These are phyloP conservation scores for Chroicocephalus ridibundus DNA, from an alignment of 2,113 vertebrate genomes.

Conservation along the genomic window DNA sequence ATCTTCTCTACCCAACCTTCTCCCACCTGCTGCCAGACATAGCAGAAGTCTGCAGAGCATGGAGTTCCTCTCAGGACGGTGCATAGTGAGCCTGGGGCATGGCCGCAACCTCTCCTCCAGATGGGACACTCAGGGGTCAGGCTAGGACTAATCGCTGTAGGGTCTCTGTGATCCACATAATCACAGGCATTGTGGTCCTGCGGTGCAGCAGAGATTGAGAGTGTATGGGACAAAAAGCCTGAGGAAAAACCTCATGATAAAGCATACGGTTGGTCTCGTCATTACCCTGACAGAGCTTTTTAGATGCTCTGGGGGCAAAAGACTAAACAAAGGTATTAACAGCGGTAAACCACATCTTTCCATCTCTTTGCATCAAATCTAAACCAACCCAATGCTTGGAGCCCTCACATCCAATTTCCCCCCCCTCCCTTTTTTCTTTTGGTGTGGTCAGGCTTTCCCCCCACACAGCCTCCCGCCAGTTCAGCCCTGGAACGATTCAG, in stretches of 20 bases:
- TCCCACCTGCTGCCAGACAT: background rate
- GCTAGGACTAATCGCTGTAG: background rate
- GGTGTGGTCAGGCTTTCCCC: conserved; percentile 13
- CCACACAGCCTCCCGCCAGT: background rate
- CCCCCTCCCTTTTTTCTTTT: conserved; percentile 7
- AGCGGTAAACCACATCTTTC: conserved; percentile 31
- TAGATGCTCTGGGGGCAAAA: background rate
- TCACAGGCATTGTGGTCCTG: background rate
- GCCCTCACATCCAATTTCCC: background rate
- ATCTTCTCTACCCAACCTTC: background rate
- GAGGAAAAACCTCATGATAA: background rate
- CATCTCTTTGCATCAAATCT: background rate
- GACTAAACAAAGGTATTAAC: background rate
- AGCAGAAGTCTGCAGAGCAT: background rate
- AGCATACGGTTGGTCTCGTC: background rate
- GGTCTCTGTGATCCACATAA: background rate
- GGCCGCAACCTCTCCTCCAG: background rate
- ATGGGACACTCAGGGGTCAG: background rate
- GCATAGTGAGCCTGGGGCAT: background rate
- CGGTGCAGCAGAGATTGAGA: background rate
- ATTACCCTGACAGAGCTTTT: background rate
- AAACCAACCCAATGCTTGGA: background rate
- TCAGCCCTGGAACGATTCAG: conserved; percentile 30
- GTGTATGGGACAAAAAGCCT: background rate
- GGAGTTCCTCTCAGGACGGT: background rate